These are phyloP conservation scores for Harpagifer antarcticus DNA, from an alignment of 2,797 vertebrate genomes.

Conservation along the genomic window DNA sequence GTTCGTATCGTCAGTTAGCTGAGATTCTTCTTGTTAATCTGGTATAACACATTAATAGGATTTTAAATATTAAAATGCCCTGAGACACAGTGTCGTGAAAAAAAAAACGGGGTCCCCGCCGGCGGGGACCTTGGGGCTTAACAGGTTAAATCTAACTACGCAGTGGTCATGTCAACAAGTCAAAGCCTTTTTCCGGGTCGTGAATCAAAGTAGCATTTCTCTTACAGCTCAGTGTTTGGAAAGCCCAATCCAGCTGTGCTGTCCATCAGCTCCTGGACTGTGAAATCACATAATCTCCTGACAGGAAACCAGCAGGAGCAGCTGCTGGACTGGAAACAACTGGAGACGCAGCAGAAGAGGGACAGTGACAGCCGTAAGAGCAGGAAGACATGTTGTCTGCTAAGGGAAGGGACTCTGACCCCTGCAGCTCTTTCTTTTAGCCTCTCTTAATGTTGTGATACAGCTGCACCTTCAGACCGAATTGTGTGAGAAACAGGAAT, in stretches of 20 bases:
- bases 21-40: too few species aligned
- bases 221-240: not conserved
- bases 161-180: not conserved
- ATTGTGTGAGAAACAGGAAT: too few species aligned
- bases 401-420: not conserved
- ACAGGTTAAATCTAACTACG: not conserved
- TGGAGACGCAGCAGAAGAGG: constrained; percentile 38
- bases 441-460: too few species aligned
- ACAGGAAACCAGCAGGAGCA: constrained; percentile 60
- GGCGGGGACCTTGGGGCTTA: too few species aligned
- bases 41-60: too few species aligned
- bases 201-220: constrained; percentile 10
- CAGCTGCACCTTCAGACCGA: too few species aligned
- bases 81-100: too few species aligned
- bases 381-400: not conserved
- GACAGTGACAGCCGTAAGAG: constrained; percentile 3
- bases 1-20: too few species aligned
- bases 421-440: not conserved
- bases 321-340: constrained; percentile 52
- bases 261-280: constrained; percentile 44
- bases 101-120: too few species aligned
- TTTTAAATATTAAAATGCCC: too few species aligned
- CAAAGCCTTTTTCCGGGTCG: not conserved
- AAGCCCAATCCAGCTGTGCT: constrained; percentile 54
- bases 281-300: constrained; percentile 65